A percentile compares a stretch with the other conserved stretches of the same genome.
phyloP scores from a whole-genome alignment of 2,888 invertebrate species.

The Andrena hattorfiana region DNA sequence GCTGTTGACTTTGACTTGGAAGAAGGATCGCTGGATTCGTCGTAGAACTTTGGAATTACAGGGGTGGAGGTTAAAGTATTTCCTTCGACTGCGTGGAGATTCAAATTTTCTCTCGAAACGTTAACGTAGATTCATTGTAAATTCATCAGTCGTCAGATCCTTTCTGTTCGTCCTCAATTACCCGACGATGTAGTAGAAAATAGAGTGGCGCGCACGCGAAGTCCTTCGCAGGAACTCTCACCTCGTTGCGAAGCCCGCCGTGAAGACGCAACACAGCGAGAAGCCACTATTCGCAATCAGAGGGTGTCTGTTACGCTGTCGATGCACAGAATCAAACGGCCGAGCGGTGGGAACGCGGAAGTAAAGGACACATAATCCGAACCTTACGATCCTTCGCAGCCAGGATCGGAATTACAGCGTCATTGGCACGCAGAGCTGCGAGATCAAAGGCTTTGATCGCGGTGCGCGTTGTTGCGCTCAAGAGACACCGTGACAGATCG shows the following conservation, averaged over 20 bases:
- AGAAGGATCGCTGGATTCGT: not conserved
- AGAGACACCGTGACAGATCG: constrained; percentile 54
- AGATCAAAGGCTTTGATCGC: constrained; percentile 66
- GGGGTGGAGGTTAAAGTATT: not conserved
- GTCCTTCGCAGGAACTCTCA: not conserved
- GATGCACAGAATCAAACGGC: not conserved
- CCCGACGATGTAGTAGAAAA: not conserved
- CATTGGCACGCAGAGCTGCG: constrained; percentile 56
- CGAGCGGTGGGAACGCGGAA: constrained; percentile 25
- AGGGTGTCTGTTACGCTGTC: constrained; percentile 17
- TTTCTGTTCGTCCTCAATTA: not conserved
- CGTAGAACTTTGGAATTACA: not conserved
- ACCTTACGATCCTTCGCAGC: constrained; percentile 45
- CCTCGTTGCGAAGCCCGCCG: not conserved
- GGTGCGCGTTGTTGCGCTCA: constrained; percentile 28
- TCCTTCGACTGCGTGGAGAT: not conserved
- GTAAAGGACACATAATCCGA: constrained; percentile 28
- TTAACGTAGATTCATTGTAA: no score
- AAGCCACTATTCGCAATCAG: constrained; percentile 33
- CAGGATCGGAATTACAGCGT: constrained; percentile 59
- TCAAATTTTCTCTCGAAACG: no score
- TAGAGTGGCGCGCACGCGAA: not conserved
- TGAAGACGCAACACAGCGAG: not conserved
- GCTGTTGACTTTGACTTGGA: not conserved
- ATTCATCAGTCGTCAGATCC: not conserved